Percentiles rank a stretch among this genome's conserved stretches.
These are phyloP conservation scores for Podocnemis expansa DNA, from an alignment of 2,113 vertebrate species.

Conservation along the genomic window DNA sequence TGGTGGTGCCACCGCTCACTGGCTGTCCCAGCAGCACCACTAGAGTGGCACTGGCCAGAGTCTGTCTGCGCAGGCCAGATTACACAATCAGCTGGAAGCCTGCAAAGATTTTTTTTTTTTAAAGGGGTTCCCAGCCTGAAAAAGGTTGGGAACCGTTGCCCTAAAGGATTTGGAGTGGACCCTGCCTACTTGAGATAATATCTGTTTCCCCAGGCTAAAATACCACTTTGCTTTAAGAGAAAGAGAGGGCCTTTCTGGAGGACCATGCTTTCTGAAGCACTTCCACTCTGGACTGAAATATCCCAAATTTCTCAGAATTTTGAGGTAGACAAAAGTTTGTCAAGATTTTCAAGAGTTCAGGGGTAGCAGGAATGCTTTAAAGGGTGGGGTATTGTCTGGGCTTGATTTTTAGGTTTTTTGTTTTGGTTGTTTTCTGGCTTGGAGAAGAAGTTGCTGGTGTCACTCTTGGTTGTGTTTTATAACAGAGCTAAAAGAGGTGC, in stretches of 20 bases:
- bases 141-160: too few species aligned
- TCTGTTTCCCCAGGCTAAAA: background rate
- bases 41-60: too few species aligned
- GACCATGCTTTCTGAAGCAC: background rate
- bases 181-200: background rate
- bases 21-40: too few species aligned
- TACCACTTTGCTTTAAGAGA: background rate
- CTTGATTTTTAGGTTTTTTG: background rate
- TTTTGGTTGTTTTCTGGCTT: background rate
- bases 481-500: background rate
- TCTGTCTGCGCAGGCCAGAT: too few species aligned
- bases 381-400: background rate
- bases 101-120: too few species aligned
- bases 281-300: background rate
- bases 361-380: background rate
- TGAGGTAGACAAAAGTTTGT: background rate
- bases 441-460: background rate
- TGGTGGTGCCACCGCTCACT: too few species aligned
- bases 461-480: background rate
- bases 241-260: background rate
- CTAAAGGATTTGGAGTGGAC: too few species aligned
- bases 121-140: too few species aligned
- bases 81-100: too few species aligned
- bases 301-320: background rate
- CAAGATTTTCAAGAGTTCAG: background rate